Percentiles rank a stretch among this genome's conserved stretches.
phyloP scores from a whole-genome alignment of 2,113 vertebrate species.

The Romanogobio albipinnatus region DNA sequence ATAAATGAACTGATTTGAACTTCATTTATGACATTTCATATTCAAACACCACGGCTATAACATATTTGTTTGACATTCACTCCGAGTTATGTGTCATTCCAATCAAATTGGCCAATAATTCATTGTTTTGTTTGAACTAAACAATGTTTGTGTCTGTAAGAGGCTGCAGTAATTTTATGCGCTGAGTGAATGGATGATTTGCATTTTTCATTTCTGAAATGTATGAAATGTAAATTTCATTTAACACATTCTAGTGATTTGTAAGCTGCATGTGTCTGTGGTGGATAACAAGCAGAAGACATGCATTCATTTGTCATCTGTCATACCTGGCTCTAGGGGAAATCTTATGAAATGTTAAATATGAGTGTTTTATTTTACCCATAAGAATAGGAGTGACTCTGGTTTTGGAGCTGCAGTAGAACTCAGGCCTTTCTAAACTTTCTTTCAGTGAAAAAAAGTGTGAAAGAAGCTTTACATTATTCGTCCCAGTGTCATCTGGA shows the following conservation, averaged over 20 bases:
- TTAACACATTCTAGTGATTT: background rate
- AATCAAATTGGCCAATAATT: background rate
- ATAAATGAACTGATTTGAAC: background rate
- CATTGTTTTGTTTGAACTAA: background rate
- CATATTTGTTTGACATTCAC: background rate
- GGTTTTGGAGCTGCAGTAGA: background rate
- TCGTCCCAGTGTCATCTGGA: background rate
- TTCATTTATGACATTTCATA: slow-evolving; percentile 2
- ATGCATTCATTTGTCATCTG: background rate
- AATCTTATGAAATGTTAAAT: background rate
- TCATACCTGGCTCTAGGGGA: background rate
- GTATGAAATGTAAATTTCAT: background rate
- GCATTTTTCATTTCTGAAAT: slow-evolving; percentile 7
- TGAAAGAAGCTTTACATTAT: background rate
- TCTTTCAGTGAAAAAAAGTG: background rate
- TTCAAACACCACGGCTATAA: background rate
- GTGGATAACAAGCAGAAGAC: background rate
- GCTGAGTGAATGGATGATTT: background rate
- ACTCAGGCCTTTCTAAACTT: background rate
- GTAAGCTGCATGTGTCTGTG: background rate
- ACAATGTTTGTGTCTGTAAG: slow-evolving; percentile 1
- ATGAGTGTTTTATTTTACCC: background rate
- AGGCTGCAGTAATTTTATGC: slow-evolving; percentile 10
- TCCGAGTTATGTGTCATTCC: background rate
- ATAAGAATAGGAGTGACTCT: background rate